Percentiles rank a stretch among this genome's conserved stretches.
These are phyloP conservation scores for Geotrypetes seraphini DNA, from an alignment of 2,797 vertebrate species.

Conservation along the genomic window DNA sequence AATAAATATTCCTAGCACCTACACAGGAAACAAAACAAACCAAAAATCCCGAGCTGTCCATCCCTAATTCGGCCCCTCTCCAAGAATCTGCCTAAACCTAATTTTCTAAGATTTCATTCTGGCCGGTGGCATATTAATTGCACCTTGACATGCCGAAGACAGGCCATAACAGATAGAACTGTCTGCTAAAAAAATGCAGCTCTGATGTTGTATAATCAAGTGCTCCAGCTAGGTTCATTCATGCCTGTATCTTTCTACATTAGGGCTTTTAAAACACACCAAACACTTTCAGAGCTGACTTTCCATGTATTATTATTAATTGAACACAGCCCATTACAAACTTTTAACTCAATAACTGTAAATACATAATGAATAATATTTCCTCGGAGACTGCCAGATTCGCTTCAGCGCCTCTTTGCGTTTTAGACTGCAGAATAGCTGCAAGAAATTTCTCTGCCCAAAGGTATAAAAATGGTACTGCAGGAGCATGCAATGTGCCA, in stretches of 20 bases:
- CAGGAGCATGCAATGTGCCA: too few relatives aligned
- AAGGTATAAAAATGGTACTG: too few relatives aligned
- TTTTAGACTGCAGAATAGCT: not conserved
- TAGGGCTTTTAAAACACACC: slow-evolving; percentile 51
- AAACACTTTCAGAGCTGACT: slow-evolving; percentile 44
- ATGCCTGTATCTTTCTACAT: slow-evolving; percentile 59
- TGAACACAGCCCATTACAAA: slow-evolving; percentile 49
- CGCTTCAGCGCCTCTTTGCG: slow-evolving; percentile 11
- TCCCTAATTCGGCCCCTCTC: too few relatives aligned
- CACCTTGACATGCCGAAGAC: slow-evolving; percentile 53
- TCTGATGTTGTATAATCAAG: slow-evolving; percentile 65
- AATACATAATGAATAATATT: slow-evolving; percentile 52
- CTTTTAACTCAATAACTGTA: slow-evolving; percentile 53
- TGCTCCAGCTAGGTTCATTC: slow-evolving; percentile 66
- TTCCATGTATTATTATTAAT: slow-evolving; percentile 55
- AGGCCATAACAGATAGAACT: slow-evolving; percentile 66
- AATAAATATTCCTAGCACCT: too few relatives aligned
- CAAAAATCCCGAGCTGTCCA: too few relatives aligned
- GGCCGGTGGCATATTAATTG: slow-evolving; percentile 62
- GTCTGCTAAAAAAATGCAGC: slow-evolving; percentile 61
- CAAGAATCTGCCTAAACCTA: too few relatives aligned
- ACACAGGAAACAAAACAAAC: too few relatives aligned
- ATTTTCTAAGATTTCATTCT: slow-evolving; percentile 51
- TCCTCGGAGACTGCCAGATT: slow-evolving; percentile 27
- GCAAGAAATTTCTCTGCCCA: not conserved